Evolutionary conservation across 2,888 invertebrate genomes (phyloP).

Genomic region (Nephrotoma guestfalica): DNA sequence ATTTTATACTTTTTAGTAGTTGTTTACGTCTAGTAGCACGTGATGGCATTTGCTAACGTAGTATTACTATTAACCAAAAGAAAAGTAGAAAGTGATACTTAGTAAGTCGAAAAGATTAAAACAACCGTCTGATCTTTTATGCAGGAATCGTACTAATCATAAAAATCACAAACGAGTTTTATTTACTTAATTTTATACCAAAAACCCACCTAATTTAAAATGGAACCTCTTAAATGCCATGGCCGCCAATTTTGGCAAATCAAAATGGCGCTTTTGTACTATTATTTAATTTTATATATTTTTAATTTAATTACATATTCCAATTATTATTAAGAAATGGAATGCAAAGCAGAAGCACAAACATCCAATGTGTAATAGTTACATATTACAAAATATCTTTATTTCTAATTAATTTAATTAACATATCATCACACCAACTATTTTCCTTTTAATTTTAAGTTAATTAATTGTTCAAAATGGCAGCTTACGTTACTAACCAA

Average conservation of each 20-base stretch:
- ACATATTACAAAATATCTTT: neutral
- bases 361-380: neutral
- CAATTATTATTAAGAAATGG: neutral
- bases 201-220: neutral
- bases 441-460: neutral
- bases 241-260: neutral
- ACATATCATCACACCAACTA: neutral
- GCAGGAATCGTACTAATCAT: too few species aligned
- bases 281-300: neutral
- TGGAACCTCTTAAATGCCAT: neutral
- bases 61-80: too few species aligned
- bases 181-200: neutral
- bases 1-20: too few species aligned
- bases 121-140: too few species aligned
- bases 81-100: too few species aligned
- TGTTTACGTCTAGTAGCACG: too few species aligned
- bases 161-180: too few species aligned
- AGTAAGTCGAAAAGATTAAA: too few species aligned
- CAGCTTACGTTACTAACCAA: neutral
- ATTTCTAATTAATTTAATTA: neutral
- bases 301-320: neutral
- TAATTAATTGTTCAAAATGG: neutral
- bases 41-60: too few species aligned
- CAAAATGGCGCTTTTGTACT: neutral
- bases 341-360: neutral